Percentiles rank a stretch among this genome's conserved stretches.
These are phyloP conservation scores for Sebastolobus alascanus DNA, from an alignment of 2,797 vertebrate species.

Conservation along the genomic window DNA sequence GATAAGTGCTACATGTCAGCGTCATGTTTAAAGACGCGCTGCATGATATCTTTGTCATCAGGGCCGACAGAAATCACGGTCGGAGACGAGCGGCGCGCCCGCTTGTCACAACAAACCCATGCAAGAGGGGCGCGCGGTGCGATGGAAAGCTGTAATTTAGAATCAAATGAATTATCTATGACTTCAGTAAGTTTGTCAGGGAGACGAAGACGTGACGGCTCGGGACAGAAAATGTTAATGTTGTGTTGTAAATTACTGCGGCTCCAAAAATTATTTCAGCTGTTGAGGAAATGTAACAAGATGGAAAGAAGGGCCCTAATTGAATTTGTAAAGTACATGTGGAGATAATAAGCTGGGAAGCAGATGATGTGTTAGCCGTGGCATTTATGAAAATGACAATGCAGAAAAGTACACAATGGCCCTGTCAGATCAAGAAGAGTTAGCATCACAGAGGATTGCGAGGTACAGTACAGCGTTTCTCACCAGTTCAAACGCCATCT, in stretches of 20 bases:
- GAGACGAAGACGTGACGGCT: conserved; percentile 72
- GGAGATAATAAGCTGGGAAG: conserved; percentile 66
- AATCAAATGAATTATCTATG: conserved; percentile 88
- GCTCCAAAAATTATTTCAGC: conserved; percentile 72
- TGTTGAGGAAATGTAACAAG: conserved; percentile 61
- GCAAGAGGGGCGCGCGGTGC: conserved; percentile 60
- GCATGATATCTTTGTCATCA: conserved; percentile 91
- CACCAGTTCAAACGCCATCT: background rate
- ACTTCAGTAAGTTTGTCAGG: conserved; percentile 85
- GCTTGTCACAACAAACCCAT: conserved; percentile 88
- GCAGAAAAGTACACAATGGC: conserved; percentile 51
- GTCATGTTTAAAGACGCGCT: conserved; percentile 89
- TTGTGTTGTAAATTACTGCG: conserved; percentile 73
- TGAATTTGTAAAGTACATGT: conserved; percentile 75
- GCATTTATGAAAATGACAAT: conserved; percentile 57
- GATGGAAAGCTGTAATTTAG: conserved; percentile 87
- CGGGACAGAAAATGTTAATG: conserved; percentile 72
- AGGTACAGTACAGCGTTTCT: background rate
- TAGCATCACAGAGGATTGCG: conserved; percentile 1
- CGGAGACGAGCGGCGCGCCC: conserved; percentile 80
- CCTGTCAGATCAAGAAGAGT: conserved; percentile 28
- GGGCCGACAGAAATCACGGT: conserved; percentile 83
- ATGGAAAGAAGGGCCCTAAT: conserved; percentile 64
- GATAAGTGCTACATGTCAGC: conserved; percentile 90
- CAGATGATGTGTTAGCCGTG: conserved; percentile 58